A percentile compares a stretch with the other conserved stretches of the same genome.
phyloP scores from a whole-genome alignment of 2,113 vertebrate genomes.

The Amphiprion percula region DNA sequence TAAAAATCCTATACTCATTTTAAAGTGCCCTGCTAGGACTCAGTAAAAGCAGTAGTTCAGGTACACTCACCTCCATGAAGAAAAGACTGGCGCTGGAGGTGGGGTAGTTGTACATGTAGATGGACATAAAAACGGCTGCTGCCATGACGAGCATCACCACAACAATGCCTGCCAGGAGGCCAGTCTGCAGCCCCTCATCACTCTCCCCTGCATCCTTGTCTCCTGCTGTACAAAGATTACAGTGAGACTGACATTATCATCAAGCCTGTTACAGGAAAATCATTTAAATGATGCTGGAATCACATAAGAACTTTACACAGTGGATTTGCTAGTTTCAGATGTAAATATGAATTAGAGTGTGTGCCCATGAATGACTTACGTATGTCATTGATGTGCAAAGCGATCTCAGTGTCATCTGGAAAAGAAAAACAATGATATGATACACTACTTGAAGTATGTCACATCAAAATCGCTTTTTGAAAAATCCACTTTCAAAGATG shows the following conservation, averaged over 20 bases:
- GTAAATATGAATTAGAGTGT: no score
- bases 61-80: slow-evolving; percentile 92
- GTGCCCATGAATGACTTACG: slow-evolving; percentile 78
- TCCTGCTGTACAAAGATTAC: slow-evolving; percentile 79
- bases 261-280: not conserved
- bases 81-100: slow-evolving; percentile 94
- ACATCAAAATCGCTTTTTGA: no score
- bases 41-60: no score
- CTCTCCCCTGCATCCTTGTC: slow-evolving; percentile 81
- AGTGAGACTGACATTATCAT: not conserved
- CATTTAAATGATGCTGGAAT: not conserved
- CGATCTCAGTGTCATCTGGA: slow-evolving; percentile 90
- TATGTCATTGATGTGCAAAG: slow-evolving; percentile 89
- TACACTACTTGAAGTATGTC: not conserved
- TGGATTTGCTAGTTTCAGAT: not conserved
- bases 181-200: slow-evolving; percentile 83
- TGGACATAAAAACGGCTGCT: slow-evolving; percentile 86
- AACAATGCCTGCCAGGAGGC: slow-evolving; percentile 89
- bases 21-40: no score
- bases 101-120: slow-evolving; percentile 95
- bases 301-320: not conserved
- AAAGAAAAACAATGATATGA: not conserved
- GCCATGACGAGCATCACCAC: slow-evolving; percentile 88
- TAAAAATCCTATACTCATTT: no score
- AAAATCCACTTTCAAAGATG: no score